Percentiles rank a stretch among this genome's conserved stretches.
These are phyloP conservation scores for Diceros bicornis DNA, from an alignment of 2,797 vertebrate species.

Conservation along the genomic window DNA sequence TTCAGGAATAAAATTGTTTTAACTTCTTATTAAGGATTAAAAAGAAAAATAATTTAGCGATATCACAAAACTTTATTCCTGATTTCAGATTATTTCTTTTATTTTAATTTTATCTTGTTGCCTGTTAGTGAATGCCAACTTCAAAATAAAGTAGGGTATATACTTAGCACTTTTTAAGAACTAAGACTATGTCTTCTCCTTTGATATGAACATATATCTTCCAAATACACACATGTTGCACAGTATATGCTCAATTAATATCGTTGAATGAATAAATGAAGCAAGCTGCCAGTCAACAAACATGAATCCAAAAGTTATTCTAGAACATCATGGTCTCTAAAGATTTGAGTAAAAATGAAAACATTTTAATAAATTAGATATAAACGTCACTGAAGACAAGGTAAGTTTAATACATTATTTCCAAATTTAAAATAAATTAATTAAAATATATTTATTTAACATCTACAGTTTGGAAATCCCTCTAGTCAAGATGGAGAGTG, in stretches of 20 bases:
- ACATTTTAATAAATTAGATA: neutral
- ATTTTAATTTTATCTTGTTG: neutral
- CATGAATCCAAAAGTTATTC: neutral
- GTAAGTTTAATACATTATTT: conserved; percentile 14
- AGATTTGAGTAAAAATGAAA: neutral
- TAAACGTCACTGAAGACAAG: neutral
- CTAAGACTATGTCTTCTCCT: neutral
- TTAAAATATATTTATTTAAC: neutral
- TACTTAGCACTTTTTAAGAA: neutral
- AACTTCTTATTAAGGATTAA: neutral
- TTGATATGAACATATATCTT: neutral
- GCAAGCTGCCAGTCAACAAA: neutral
- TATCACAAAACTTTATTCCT: neutral
- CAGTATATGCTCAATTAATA: neutral
- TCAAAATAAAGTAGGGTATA: neutral
- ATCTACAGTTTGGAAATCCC: neutral
- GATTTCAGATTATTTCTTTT: neutral
- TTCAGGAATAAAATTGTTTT: conserved; percentile 31
- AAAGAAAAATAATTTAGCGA: conserved; percentile 14
- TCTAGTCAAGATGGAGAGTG: neutral
- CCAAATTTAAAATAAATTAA: neutral
- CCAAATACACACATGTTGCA: neutral
- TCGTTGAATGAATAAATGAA: neutral
- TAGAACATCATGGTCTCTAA: neutral
- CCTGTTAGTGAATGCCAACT: neutral